Conservation (phyloP, 2,888 invertebrate genomes). For the Drosophila paucipuncta region DNA sequence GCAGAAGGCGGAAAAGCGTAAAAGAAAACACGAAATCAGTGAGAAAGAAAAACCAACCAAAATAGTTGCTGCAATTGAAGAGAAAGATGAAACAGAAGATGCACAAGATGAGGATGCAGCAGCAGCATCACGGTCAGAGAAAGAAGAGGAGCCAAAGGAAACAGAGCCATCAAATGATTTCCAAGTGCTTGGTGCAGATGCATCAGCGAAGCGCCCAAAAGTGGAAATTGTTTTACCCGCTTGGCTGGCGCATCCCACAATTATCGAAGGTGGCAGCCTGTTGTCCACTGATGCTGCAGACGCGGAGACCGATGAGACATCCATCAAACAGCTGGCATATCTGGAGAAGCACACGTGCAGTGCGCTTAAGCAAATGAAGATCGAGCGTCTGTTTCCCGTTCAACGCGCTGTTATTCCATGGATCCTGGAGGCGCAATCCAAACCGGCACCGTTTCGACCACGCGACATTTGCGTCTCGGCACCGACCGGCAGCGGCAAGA, state of each 20-base stretch:
- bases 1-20: constrained; percentile 87
- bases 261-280: constrained; percentile 88
- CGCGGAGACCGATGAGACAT: constrained; percentile 86
- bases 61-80: neutral
- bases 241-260: constrained; percentile 93
- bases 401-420: constrained; percentile 92
- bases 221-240: constrained; percentile 92
- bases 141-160: constrained; percentile 5
- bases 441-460: constrained; percentile 89
- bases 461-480: constrained; percentile 98
- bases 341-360: constrained; percentile 89
- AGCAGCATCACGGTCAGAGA: constrained; percentile 21
- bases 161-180: constrained; percentile 59
- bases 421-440: constrained; percentile 88
- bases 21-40: constrained; percentile 79
- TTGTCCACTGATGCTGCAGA: constrained; percentile 86
- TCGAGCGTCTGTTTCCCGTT: constrained; percentile 93
- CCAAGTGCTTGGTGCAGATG: constrained; percentile 88
- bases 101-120: neutral
- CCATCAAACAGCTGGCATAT: constrained; percentile 77
- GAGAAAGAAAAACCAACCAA: constrained; percentile 13
- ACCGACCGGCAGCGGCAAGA: constrained; percentile 99
- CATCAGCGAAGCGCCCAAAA: constrained; percentile 87
- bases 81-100: constrained; percentile 23
- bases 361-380: constrained; percentile 89